Base-by-base conservation (phyloP, 1,140 invertebrate genomes). In the Stegodyphus dumicola region DNA sequence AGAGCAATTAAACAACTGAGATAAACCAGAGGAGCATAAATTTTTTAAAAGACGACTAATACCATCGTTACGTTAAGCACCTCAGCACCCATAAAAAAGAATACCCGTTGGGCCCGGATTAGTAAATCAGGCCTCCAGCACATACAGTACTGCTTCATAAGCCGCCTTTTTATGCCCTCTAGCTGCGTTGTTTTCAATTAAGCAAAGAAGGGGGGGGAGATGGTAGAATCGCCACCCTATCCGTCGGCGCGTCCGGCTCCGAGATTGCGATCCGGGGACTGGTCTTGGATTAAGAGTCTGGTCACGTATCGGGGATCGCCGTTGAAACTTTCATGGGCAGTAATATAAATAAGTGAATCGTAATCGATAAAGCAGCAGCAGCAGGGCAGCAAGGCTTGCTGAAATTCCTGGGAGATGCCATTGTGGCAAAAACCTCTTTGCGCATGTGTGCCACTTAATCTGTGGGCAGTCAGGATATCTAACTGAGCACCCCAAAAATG, bases 341-440 rank as follows among this genome's bases (percentile, higher is more conserved):
- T 83, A 83, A 75, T 75, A 75, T 83, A 83, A 83, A 83, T 83
- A 83, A 83, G 80, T 83, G 71, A 83, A 56, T 56, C 64, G 80
- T 83, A 83, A 83, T 83, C 80, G 71, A 83, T 83, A 81, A 33
- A 33, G 33, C 33, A 33, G 33, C 33, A 33, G 33, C 33, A 33
- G 33, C 33, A 33, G 33, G 33, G 33, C 33, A 33, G 33, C 33
- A 33, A 33, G 33, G 33, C 33, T 33, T 33, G 33, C 33, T 33
- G 33, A 33, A 33, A 33, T 33, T 33, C 33, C 33, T 33, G 33
- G 33, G 33, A 33, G 33, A 33, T 33, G 33, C 33, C 33, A 33
- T 33, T 33, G 33, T 33, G 33, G 33, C 33, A 33, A 33, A 33
- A 33, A 33, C 33, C 33, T 33, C 33, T 33, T 33, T 33, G 33